Evolutionary conservation across 1,140 invertebrate genomes (phyloP).

Genomic region (Parapsyche elsis): DNA sequence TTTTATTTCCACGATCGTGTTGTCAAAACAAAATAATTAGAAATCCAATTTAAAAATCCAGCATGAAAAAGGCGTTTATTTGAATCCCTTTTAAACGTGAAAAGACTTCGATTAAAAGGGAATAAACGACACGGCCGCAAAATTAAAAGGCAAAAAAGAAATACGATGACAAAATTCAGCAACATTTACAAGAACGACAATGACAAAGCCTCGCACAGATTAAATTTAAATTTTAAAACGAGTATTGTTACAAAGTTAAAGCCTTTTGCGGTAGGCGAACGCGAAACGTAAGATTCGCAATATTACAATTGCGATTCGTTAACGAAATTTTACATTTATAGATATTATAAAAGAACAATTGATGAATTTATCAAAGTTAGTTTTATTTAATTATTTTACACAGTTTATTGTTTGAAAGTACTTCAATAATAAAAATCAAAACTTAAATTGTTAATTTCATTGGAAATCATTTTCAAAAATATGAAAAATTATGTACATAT

Average conservation of each 20-base stretch:
- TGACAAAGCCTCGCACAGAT: conserved; percentile 19
- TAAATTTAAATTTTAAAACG: conserved; percentile 27
- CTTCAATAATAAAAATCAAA: too few relatives aligned
- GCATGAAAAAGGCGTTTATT: not conserved
- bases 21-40: not conserved
- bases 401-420: too few relatives aligned
- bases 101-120: not conserved
- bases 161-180: not conserved
- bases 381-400: too few relatives aligned
- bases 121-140: not conserved
- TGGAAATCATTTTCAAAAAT: too few relatives aligned
- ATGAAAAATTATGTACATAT: too few relatives aligned
- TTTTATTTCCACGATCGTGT: too few relatives aligned
- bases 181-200: conserved; percentile 15
- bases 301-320: not conserved
- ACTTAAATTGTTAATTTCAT: too few relatives aligned
- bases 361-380: not conserved
- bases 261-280: not conserved
- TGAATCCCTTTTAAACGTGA: not conserved
- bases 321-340: not conserved
- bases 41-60: conserved; percentile 5
- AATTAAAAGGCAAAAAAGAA: not conserved
- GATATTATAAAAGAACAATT: not conserved
- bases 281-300: not conserved
- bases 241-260: not conserved